A percentile compares a stretch with the other conserved stretches of the same genome.
These are phyloP conservation scores for Rhadinocentrus ornatus DNA, from an alignment of 2,797 vertebrate species.

Conservation along the genomic window DNA sequence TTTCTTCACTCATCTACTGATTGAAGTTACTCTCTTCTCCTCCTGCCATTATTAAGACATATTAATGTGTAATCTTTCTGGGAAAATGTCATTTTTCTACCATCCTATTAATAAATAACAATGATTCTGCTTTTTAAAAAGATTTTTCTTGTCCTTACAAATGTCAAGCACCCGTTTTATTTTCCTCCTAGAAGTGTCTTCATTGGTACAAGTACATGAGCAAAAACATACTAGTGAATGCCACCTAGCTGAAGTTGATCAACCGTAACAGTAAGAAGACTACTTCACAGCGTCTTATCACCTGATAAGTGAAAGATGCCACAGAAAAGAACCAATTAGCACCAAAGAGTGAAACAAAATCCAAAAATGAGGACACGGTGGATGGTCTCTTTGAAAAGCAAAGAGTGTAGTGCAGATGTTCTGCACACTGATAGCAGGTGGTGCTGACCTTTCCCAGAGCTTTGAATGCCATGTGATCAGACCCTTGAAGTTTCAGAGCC, in stretches of 20 bases:
- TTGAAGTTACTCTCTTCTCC: neutral
- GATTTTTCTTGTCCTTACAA: neutral
- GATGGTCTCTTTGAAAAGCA: neutral
- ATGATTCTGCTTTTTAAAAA: neutral
- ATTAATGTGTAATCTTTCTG: neutral
- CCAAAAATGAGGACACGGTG: conserved; percentile 24
- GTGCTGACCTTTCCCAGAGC: conserved; percentile 61
- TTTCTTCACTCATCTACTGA: conserved; percentile 6
- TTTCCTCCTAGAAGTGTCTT: conserved; percentile 5
- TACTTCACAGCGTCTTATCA: conserved; percentile 13
- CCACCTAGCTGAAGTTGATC: conserved; percentile 33
- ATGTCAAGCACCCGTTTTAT: neutral
- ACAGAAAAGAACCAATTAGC: conserved; percentile 40
- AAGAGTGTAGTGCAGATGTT: conserved; percentile 22
- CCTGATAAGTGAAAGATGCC: conserved; percentile 29
- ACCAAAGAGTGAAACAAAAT: conserved; percentile 17
- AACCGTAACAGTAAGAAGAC: conserved; percentile 4
- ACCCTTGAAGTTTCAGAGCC: conserved; percentile 40
- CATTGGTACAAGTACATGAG: neutral
- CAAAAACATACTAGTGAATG: conserved; percentile 11
- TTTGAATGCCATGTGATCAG: conserved; percentile 53
- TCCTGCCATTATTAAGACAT: neutral
- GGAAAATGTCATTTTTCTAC: neutral
- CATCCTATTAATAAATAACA: conserved; percentile 1
- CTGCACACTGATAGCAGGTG: conserved; percentile 37